Base-by-base conservation (phyloP, 2,797 vertebrate species). In the Gallinago stenura region DNA sequence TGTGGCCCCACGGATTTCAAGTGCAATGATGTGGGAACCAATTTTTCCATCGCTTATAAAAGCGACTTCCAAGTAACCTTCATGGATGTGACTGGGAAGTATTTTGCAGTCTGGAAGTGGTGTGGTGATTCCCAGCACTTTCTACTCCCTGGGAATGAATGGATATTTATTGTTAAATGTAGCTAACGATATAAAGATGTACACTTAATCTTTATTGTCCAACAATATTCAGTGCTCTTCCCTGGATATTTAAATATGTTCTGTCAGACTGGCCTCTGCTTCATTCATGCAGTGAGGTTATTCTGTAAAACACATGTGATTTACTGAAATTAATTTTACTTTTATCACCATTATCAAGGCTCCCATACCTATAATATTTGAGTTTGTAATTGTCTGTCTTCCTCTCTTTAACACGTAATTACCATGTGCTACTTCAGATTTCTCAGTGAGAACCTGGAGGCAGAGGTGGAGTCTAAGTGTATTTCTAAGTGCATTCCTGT, bases 11-110 rank as follows among this genome's bases (percentile, higher is more conserved):
- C 2, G n/a, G 46, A 22, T 28, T 53, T 31, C 46, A 43, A 14
- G 13, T 22, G 22, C 20, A 6, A 7, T 3, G 9, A 17, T 5
- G 1, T 18, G 26, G 48, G 62, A 26, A 11, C 6, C 6, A 7
- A 1, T 28, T 43, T 43, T 53, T 51, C 33, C 35, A 1, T 2
- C 41, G 37, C 58, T 83, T 71, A 8, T 22, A 12, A 6, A 31
- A 30, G 6, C 3, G 50, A 14, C 6, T 54, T 5, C n/a, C 8
- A 1, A 24, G 46, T 7, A 91, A 66, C 70, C 45, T 8, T 31
- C 51, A 7, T 20, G 58, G 4, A 4, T 9, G 33, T 0, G 2
- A 0, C 16, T 6, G 22, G 30, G 58, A 71, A 37, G 35, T 45
- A 4, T 22, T 68, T 5, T 48, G 33, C 45, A 22, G 81, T 6